A percentile compares a stretch with the other conserved stretches of the same genome.
These are phyloP conservation scores for Phthorimaea operculella DNA, from an alignment of 1,140 invertebrate species.

Conservation along the genomic window DNA sequence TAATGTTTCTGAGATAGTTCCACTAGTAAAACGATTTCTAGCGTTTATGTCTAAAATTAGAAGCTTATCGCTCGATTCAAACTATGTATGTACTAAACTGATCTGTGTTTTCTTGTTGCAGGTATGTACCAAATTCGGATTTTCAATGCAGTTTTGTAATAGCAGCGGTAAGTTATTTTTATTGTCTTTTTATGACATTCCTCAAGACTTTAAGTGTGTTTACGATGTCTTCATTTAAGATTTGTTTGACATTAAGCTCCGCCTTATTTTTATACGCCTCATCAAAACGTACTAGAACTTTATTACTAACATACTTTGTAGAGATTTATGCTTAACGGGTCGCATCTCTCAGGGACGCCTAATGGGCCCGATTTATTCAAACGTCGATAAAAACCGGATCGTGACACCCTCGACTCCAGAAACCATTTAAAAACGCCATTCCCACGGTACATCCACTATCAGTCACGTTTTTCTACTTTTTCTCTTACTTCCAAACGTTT, in stretches of 20 bases:
- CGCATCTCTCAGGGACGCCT: slow-evolving; percentile 7
- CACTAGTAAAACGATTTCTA: slow-evolving; percentile 14
- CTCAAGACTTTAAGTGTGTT: too few species aligned
- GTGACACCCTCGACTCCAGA: slow-evolving; percentile 16
- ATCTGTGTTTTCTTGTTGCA: too few species aligned
- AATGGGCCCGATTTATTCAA: slow-evolving; percentile 21
- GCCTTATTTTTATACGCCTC: too few species aligned
- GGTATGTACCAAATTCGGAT: slow-evolving; percentile 18
- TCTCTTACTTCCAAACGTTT: neutral
- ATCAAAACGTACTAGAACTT: neutral
- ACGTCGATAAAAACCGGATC: slow-evolving; percentile 30
- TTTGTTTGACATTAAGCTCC: too few species aligned
- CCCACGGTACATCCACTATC: slow-evolving; percentile 28
- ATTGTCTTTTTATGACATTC: too few species aligned
- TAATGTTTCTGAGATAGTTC: slow-evolving; percentile 46
- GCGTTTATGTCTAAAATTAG: slow-evolving; percentile 15
- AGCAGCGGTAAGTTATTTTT: too few species aligned
- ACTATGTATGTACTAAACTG: neutral
- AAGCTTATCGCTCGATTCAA: slow-evolving; percentile 14
- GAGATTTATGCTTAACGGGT: neutral
- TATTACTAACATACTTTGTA: neutral
- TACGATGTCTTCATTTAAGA: too few species aligned
- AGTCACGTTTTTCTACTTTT: slow-evolving; percentile 8
- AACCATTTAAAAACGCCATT: slow-evolving; percentile 21
- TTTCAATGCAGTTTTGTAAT: too few species aligned